Base-by-base conservation (phyloP, 2,888 invertebrate species). In the Tachina fera region DNA sequence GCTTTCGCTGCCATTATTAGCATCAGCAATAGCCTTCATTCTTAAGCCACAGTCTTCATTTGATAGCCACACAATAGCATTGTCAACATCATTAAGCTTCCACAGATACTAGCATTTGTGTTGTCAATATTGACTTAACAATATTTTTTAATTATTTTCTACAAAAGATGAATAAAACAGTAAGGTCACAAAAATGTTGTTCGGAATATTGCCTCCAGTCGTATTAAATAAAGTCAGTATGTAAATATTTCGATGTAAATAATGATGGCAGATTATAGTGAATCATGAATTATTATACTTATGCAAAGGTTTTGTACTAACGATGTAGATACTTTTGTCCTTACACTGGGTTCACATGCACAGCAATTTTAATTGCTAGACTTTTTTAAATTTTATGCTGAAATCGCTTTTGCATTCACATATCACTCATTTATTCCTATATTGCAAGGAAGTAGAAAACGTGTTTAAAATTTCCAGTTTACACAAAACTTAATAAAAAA, bases 101-200 rank as follows among this genome's bases (percentile, higher is more conserved):
- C 51, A 49, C 39, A 14, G 68, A 71, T 68, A 60, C 13, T 16
- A 65, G 22, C 41, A 49, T 51, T 45, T 16, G 22, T 51, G n/a
- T 9, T 72, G 49, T 58, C 67, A 74, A 0, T 65, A 53, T 67
- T 65, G 56, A 80, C 9, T 47, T 56, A 65, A 16, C 56, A 47
- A 58, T 70, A 63, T 56, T 56, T 9, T 51, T 71, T 71, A 16
- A 65, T 56, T 84, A 51, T 80, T 72, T 53, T 67, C 9, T 58
- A 70, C 53, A 75, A 75, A 68, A 58, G 45, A 9, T 43, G 1
- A 49, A 13, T 6, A 3, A 9, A 43, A 65, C 51, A 61, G 31
- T 31, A 51, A 16, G 14, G 4, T 56, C 16, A 65, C 2, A 22
- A 13, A 51, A 31, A 49, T 13, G 11, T 61, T 56, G 13, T 39